Evolutionary conservation across 2,888 invertebrate genomes (phyloP).

Genomic region (Eudemis profundana): DNA sequence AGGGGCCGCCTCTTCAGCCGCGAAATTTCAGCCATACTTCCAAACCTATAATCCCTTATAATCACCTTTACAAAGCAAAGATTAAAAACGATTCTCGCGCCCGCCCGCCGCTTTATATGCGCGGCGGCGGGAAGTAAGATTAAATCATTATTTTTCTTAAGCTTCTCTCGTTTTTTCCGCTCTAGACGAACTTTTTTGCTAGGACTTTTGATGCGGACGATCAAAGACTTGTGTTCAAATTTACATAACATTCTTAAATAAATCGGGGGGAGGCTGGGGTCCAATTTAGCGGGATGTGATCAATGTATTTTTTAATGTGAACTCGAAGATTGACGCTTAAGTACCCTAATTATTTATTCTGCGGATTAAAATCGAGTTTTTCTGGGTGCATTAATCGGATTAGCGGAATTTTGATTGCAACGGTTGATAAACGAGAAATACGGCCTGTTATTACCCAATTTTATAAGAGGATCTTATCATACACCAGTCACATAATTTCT

Average conservation of each 20-base stretch:
- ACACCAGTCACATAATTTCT: too few relatives aligned
- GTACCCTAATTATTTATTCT: constrained; percentile 79
- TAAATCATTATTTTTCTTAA: constrained; percentile 87
- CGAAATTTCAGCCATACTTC: constrained; percentile 84
- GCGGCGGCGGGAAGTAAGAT: constrained; percentile 84
- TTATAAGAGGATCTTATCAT: not conserved
- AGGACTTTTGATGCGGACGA: constrained; percentile 84
- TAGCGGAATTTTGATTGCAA: constrained; percentile 4
- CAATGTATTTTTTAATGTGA: constrained; percentile 80
- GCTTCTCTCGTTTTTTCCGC: constrained; percentile 80
- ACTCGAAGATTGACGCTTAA: constrained; percentile 71
- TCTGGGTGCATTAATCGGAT: constrained; percentile 21
- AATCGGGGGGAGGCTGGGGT: constrained; percentile 75
- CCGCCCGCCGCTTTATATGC: constrained; percentile 80
- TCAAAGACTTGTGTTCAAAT: constrained; percentile 85
- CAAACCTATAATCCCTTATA: constrained; percentile 86
- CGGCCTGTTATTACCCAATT: not conserved
- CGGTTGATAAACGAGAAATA: not conserved
- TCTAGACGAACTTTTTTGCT: constrained; percentile 79
- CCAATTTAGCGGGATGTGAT: constrained; percentile 63
- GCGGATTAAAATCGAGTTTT: constrained; percentile 52
- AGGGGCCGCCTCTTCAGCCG: constrained; percentile 74
- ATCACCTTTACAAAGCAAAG: constrained; percentile 87
- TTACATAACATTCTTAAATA: constrained; percentile 86
- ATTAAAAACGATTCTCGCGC: constrained; percentile 85